Conservation (phyloP, 2,113 vertebrate genomes). For the Dipodomys ordii region DNA sequence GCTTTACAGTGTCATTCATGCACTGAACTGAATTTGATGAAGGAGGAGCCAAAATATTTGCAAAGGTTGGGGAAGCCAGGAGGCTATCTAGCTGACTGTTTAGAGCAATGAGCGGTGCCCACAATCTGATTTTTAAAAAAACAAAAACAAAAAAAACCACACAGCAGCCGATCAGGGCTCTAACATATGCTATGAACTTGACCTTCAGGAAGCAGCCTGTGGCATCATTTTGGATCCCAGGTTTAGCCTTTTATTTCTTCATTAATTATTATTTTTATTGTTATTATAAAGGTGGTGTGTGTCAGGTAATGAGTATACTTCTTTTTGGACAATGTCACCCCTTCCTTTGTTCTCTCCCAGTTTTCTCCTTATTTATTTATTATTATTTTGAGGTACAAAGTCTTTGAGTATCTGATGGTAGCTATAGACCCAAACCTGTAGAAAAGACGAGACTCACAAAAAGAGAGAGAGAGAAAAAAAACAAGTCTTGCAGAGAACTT, state of each 20-base stretch:
- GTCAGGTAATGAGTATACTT: no score
- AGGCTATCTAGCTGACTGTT: not conserved
- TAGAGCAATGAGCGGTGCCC: not conserved
- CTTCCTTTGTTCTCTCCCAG: not conserved
- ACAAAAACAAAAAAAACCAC: not conserved
- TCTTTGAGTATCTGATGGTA: not conserved
- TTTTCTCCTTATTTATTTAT: not conserved
- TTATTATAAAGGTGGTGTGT: no score
- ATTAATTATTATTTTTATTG: no score
- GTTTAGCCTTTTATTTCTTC: not conserved
- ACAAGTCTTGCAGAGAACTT: not conserved
- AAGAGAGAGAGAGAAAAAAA: not conserved
- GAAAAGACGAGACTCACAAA: not conserved
- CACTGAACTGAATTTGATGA: no score
- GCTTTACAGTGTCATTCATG: not conserved
- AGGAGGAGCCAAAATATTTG: no score
- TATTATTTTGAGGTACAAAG: not conserved
- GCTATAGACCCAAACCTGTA: not conserved
- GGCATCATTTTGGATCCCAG: not conserved
- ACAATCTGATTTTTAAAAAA: no score
- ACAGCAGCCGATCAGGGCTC: rapidly evolving
- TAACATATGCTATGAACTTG: rapidly evolving
- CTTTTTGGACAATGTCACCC: no score
- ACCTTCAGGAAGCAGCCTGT: not conserved
- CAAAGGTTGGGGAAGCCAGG: not conserved